Base-by-base conservation (phyloP, 64 coral and sea anemone species). In the Catalaphyllia jardinei region DNA sequence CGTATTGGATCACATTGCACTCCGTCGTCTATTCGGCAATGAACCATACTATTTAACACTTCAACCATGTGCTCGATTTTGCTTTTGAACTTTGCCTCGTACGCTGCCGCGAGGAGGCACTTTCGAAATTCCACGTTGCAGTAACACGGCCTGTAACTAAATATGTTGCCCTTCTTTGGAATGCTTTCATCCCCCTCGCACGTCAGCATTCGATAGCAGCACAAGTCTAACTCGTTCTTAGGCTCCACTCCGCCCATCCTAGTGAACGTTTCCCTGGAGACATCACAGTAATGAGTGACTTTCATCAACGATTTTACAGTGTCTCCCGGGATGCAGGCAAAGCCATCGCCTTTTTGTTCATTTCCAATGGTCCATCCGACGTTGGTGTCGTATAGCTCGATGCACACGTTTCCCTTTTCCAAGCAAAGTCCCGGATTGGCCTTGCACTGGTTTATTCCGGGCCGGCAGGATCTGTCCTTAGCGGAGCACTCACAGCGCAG, bases 361-460 rank as follows among this genome's bases (percentile, higher is more conserved):
- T 87, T 87, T 50, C 91, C 97, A 39, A 99, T 71, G 13, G 22
- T 87, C 97, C 97, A 99, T 3, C 89, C 75, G 14, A 73, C 14
- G 19, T 95, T 87, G 10, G 52, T 87, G 69, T 99, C 93, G 51
- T 92, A 88, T 5, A 99, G 94, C 20, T 99, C 94, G 29, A 95
- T 51, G 28, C 97, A 99, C 16, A 69, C 79, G 1, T 79, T 90
- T 22, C 84, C 88, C 7, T 88, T 76, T 55, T 91, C 74, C 28
- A 84, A 90, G n/a, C 97, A 99, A 19, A 95, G 89, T 52, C 90
- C 90, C 1, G 97, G 97, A 49, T 99, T 95, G 25, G 84, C 91
- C 8, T 61, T 99, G 72, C 97, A 99, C 25, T 99, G 97, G 86
- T 99, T 99, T 33, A 99, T 93, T 65, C 97, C 97, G 67, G 73